Base-by-base conservation (phyloP, 2,113 vertebrate species). In the Odobenus rosmarus region DNA sequence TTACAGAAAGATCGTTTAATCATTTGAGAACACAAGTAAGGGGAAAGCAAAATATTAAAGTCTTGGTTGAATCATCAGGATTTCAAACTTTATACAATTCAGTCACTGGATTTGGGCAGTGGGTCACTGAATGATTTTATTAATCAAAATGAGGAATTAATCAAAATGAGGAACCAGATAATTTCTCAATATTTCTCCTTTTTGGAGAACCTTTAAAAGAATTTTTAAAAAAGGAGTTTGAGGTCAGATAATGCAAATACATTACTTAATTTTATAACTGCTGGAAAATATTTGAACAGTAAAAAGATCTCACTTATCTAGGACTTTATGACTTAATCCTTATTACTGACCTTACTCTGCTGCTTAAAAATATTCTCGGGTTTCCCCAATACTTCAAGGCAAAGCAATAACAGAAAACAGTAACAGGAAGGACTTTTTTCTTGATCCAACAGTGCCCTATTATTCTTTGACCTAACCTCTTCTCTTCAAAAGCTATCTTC, bases 401-500 rank as follows among this genome's bases (percentile, higher is more conserved):
- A 76, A 74, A 97, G 12, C 19, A 64, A 42, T 64, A 46, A 46
- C 46, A 46, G 46, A 46, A 46, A 46, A 8, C 46, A 46, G n/a
- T 12, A 94, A 74, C 13, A 61, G 28, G 77, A 96, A 62, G 2
- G 3, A 39, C 8, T 2, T 61, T 91, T 80, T 86, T 36, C 49
- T 82, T 92, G 31, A 82, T 72, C 59, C 59, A 59, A 16, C 21
- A 87, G 7, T 87, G 64, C 24, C 59, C 59, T 94, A 49, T 51
- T 85, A 46, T 74, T 71, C 53, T 87, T 86, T 79, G 92, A 89
- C 31, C 71, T 92, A 61, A 92, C 5, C 61, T 94, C 39, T 89
- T 86, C 7, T 94, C 72, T 96, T 96, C 72, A 77, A 93, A 85
- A 82, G 12, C 4, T 55, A 5, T 88, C 33, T 92, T 95, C 55